These are phyloP conservation scores for Falco berigora DNA, from an alignment of 2,797 vertebrate species.

Conservation along the genomic window DNA sequence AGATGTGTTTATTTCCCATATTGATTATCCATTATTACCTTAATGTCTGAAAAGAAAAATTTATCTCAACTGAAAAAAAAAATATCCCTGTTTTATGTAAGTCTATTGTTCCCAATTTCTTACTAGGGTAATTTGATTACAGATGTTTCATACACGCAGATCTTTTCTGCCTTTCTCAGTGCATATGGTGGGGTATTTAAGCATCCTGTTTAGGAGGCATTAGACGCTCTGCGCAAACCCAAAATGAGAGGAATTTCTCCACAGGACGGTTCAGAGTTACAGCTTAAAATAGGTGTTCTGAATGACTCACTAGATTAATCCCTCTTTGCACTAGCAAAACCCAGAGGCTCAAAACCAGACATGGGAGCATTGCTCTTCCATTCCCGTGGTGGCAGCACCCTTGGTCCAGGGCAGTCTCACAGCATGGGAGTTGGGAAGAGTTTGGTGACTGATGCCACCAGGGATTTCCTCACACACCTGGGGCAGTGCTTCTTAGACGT, in stretches of 20 bases:
- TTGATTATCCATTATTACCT: neutral
- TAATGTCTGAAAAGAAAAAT: neutral
- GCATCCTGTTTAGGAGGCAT: neutral
- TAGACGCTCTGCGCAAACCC: neutral
- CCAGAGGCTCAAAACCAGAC: neutral
- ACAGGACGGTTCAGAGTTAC: neutral
- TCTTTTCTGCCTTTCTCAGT: neutral
- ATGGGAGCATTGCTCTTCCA: neutral
- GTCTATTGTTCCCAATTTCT: neutral
- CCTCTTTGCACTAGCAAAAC: neutral
- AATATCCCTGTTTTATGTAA: neutral
- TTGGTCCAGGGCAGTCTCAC: neutral
- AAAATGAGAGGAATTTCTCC: neutral
- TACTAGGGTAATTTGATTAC: neutral
- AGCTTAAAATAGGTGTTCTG: neutral
- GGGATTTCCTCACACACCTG: neutral
- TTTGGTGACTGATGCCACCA: neutral
- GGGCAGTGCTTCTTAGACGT: neutral
- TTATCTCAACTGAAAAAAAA: neutral
- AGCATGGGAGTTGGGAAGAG: rapidly evolving
- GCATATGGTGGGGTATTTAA: neutral
- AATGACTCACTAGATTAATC: neutral
- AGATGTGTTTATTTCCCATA: neutral
- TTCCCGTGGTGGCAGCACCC: neutral
- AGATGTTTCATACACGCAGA: neutral